Conservation (phyloP, 1,140 invertebrate species). For the Medauroidea extradentata region DNA sequence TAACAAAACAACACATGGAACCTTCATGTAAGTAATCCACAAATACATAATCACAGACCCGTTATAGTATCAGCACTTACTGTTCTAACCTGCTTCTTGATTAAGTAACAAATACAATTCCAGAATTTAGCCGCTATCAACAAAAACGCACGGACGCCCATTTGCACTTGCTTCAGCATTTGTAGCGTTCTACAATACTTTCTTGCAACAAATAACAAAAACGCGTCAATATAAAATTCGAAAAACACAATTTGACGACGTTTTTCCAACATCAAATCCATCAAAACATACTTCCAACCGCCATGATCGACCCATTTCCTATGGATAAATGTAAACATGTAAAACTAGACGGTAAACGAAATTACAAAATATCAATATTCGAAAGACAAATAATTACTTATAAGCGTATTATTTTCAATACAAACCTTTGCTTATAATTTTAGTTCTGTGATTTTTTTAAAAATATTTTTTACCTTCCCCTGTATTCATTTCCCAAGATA, state of each 20-base stretch:
- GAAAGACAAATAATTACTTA: no score
- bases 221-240: background rate
- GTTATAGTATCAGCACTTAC: slow-evolving; percentile 55
- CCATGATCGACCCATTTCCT: slow-evolving; percentile 23
- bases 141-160: slow-evolving; percentile 93
- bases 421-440: no score
- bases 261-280: slow-evolving; percentile 9
- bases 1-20: no score
- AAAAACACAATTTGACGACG: slow-evolving; percentile 3
- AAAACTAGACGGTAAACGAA: no score
- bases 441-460: no score
- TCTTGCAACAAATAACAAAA: slow-evolving; percentile 9
- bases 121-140: slow-evolving; percentile 93
- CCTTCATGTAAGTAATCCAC: no score
- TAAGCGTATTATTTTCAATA: no score
- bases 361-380: no score
- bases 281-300: slow-evolving; percentile 14
- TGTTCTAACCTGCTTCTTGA: slow-evolving; percentile 91
- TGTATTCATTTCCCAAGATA: no score
- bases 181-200: slow-evolving; percentile 20
- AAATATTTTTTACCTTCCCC: no score
- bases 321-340: slow-evolving; percentile 4
- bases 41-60: no score
- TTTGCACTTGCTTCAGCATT: slow-evolving; percentile 96
- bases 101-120: slow-evolving; percentile 95